Evolutionary conservation across 2,888 invertebrate species (phyloP), one percentile per base, ranked within the genome.

Genomic region (Aphidius colemani): DNA sequence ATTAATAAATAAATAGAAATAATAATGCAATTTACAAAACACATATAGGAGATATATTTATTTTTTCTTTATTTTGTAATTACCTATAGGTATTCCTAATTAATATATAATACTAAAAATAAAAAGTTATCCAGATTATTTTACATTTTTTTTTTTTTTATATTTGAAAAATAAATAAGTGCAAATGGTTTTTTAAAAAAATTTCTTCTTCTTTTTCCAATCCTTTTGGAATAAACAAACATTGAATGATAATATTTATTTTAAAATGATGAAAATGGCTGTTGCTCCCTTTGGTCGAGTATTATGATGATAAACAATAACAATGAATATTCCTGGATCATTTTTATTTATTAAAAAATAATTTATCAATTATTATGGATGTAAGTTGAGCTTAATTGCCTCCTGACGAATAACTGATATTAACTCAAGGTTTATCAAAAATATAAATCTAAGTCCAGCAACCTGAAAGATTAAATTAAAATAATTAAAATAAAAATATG

Each of bases 381-480:
- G 82, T 58, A 88, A 84, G 79, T 89, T 91, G 67, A 92, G 89
- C 83, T 93, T 92, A 2, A 92, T 91, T 66, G 94, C 91, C 84
- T 96, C 96, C 81, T 93, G 93, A 61, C 94, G 88, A 73, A 96
- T 95, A 49, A 92, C 91, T 78, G 90, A 91, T 72, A 96, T 94
- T 58, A 97, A 85, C 74, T 96, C 95, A 81, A 94, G 93, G 83
- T 97, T 96, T 66, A 97, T 91, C 68, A 95, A 87, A 82, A 97
- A 97, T 72, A 96, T 93, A 84, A 97, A 97, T 68, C 95, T 89
- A 51, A 97, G 86, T 61, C 95, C 94, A 30, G 95, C 91, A 74
- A 97, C 93, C 92, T 91, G 85, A 71, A 83, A 84, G 64, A 72
- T 66, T 71, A 51, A 13, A 57, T 51, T 45, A 11, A 41, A 59